These are phyloP conservation scores for Mnemiopsis leidyi DNA, from an alignment of 37 sponge, comb jelly and placozoan genomes.

Conservation along the genomic window DNA sequence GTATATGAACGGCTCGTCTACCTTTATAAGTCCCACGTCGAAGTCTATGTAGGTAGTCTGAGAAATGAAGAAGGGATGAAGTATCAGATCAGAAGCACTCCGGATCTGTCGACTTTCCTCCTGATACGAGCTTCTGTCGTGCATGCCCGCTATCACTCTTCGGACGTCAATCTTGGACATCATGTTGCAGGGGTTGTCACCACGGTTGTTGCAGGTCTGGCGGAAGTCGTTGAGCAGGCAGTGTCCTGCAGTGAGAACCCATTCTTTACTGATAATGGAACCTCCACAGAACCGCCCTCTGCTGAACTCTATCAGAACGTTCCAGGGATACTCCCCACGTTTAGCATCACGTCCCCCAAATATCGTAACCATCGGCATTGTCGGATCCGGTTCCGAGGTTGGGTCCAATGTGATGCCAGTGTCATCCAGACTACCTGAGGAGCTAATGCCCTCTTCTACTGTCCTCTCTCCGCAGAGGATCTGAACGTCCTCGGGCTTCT, in stretches of 20 bases:
- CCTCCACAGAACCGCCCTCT: slow-evolving; percentile 40
- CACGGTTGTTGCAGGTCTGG: neutral
- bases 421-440: neutral
- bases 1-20: slow-evolving; percentile 29
- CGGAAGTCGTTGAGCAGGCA: neutral
- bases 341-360: slow-evolving; percentile 26
- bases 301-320: slow-evolving; percentile 10
- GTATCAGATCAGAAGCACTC: slow-evolving; percentile 10
- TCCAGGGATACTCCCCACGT: slow-evolving; percentile 39
- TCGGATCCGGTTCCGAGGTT: neutral
- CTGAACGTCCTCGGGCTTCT: neutral
- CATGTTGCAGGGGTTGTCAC: neutral
- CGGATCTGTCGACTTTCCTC: neutral
- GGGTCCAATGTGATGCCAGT: neutral
- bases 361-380: neutral
- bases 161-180: neutral
- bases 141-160: neutral
- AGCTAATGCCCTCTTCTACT: neutral
- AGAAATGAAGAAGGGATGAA: neutral
- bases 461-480: neutral
- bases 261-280: slow-evolving; percentile 45
- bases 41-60: neutral
- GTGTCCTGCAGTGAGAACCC: slow-evolving; percentile 63
- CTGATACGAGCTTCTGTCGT: neutral
- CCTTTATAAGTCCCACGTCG: slow-evolving; percentile 35